These are phyloP conservation scores for Tupiocoris notatus DNA, from an alignment of 2,888 invertebrate species.

Conservation along the genomic window DNA sequence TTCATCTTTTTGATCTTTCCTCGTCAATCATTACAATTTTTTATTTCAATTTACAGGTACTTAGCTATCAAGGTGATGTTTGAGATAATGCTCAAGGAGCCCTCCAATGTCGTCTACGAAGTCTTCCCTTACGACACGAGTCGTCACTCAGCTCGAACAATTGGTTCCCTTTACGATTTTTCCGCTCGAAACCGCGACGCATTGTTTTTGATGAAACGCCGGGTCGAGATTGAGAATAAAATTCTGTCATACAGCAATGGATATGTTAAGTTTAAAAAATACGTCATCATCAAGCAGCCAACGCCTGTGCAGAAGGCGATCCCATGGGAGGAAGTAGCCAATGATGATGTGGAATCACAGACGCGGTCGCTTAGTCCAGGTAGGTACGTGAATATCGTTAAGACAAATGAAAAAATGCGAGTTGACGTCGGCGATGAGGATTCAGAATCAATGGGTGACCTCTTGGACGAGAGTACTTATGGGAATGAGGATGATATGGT, in stretches of 20 bases:
- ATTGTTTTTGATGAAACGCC: not conserved
- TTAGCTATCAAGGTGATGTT: conserved; percentile 31
- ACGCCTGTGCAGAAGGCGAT: conserved; percentile 1
- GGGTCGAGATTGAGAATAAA: conserved; percentile 16
- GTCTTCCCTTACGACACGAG: conserved; percentile 17
- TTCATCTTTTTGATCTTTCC: no score
- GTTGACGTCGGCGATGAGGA: conserved; percentile 24
- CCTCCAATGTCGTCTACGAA: not conserved
- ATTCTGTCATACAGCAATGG: conserved; percentile 23
- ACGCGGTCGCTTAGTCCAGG: not conserved
- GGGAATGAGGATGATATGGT: not conserved
- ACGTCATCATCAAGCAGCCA: not conserved
- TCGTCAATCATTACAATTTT: no score
- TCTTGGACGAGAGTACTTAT: not conserved
- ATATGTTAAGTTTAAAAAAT: conserved; percentile 21
- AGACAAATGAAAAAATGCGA: conserved; percentile 12
- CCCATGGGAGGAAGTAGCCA: not conserved
- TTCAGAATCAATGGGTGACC: not conserved
- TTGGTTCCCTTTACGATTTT: not conserved
- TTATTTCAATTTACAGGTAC: no score
- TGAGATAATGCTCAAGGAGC: conserved; percentile 8
- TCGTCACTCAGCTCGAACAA: not conserved
- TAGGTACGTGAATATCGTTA: not conserved
- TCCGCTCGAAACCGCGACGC: not conserved
- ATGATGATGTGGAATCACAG: not conserved